Evolutionary conservation across 2,113 vertebrate genomes (phyloP).

Genomic region (Asarcornis scutulata): DNA sequence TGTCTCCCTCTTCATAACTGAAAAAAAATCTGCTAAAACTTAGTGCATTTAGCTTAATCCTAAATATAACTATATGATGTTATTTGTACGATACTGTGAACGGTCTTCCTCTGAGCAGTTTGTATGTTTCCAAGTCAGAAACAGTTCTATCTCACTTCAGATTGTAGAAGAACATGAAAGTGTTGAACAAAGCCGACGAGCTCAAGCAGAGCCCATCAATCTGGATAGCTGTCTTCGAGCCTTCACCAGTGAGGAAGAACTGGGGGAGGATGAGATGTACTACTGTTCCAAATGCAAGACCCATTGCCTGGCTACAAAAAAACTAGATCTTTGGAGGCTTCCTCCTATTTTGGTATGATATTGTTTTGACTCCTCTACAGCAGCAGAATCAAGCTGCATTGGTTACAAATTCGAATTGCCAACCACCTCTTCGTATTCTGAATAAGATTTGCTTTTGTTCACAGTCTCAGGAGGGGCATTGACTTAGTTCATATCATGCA

Average conservation of each 20-base stretch:
- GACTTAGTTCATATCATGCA: not conserved
- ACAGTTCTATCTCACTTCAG: constrained; percentile 65
- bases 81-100: not conserved
- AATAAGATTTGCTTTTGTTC: not conserved
- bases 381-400: not conserved
- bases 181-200: constrained; percentile 91
- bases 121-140: constrained; percentile 11
- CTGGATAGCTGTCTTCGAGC: constrained; percentile 94
- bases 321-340: constrained; percentile 97
- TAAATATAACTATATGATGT: not conserved
- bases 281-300: constrained; percentile 98
- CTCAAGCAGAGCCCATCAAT: constrained; percentile 97
- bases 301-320: constrained; percentile 96
- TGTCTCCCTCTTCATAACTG: not conserved
- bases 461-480: not conserved
- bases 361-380: not conserved
- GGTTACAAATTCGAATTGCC: not conserved
- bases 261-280: constrained; percentile 98
- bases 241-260: constrained; percentile 96
- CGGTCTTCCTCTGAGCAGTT: not conserved
- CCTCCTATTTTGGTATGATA: constrained; percentile 90
- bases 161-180: constrained; percentile 95
- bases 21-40: not conserved
- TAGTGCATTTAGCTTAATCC: not conserved
- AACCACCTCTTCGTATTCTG: not conserved